Conservation (phyloP, 2,113 vertebrate species). For the Solenodon paradoxus region DNA sequence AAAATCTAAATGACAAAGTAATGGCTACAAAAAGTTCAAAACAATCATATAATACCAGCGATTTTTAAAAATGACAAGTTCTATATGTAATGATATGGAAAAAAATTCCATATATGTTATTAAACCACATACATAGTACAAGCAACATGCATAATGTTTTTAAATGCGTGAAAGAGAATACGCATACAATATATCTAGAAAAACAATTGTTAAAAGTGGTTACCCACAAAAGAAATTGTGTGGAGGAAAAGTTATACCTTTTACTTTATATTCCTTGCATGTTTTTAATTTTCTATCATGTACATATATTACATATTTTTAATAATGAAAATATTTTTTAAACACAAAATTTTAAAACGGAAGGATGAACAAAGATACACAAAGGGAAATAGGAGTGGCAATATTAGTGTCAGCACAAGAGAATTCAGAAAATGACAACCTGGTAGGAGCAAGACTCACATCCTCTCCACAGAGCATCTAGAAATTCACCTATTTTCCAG, state of each 20-base stretch:
- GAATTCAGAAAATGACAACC: no score
- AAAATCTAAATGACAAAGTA: neutral
- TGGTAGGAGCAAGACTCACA: no score
- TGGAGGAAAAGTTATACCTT: neutral
- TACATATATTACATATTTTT: neutral
- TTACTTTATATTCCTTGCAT: neutral
- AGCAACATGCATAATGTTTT: neutral
- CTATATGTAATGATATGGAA: neutral
- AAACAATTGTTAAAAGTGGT: neutral
- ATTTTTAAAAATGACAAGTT: neutral
- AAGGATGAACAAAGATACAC: neutral
- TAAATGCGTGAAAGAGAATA: neutral
- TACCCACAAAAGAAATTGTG: neutral
- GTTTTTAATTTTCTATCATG: neutral
- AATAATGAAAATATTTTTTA: neutral
- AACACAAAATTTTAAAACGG: neutral
- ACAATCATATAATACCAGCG: neutral
- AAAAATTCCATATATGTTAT: neutral
- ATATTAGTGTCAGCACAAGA: neutral
- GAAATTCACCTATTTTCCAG: no score
- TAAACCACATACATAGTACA: neutral
- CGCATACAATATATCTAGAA: neutral
- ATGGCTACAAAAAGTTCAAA: neutral
- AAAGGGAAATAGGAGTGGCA: neutral
- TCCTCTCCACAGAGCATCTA: no score